Percentiles rank a stretch among this genome's conserved stretches.
Evolutionary conservation across 2,888 invertebrate genomes (phyloP).

Genomic region (Pristionchus mayeri): DNA sequence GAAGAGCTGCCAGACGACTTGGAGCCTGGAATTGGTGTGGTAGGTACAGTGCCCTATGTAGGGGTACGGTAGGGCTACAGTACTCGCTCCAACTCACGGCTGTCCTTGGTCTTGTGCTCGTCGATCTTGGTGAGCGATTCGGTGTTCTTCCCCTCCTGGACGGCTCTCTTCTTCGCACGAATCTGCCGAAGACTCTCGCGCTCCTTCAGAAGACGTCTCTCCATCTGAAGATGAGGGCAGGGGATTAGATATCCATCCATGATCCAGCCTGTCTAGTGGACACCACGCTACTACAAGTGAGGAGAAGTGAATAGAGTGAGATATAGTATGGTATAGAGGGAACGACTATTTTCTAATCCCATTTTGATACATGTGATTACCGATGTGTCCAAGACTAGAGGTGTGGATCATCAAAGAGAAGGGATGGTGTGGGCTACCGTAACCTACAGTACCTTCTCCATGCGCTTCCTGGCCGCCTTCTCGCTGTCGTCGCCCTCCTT

Average conservation of each 20-base stretch:
- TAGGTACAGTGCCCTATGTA: not conserved
- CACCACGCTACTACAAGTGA: no score
- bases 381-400: no score
- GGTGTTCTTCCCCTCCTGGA: not conserved
- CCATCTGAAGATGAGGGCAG: slow-evolving; percentile 17
- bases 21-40: not conserved
- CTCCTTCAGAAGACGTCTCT: slow-evolving; percentile 23
- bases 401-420: no score
- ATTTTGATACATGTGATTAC: no score
- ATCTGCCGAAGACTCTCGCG: not conserved
- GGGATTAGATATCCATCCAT: no score
- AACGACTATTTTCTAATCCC: no score
- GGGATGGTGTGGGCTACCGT: no score
- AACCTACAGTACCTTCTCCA: slow-evolving; percentile 10
- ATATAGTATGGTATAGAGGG: no score
- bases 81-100: not conserved
- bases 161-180: not conserved
- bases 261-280: no score
- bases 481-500: slow-evolving; percentile 42
- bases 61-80: not conserved
- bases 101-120: not conserved
- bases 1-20: slow-evolving; percentile 10
- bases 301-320: no score
- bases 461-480: not conserved
- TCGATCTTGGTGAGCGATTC: not conserved